Conservation (phyloP, 2,888 invertebrate species). For the Hypolimnas misippus region DNA sequence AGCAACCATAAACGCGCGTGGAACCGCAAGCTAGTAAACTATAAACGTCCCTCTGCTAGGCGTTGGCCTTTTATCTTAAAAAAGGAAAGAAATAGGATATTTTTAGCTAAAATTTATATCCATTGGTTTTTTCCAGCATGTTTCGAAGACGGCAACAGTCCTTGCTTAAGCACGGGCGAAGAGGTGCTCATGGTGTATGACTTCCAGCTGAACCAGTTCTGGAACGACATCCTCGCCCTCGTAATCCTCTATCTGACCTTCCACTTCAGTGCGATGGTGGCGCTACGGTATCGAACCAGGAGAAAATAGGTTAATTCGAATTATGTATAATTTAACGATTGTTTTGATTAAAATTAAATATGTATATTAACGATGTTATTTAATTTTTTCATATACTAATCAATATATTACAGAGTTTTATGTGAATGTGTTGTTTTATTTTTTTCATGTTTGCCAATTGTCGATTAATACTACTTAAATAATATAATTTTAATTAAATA, state of each 20-base stretch:
- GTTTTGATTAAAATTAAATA: constrained; percentile 8
- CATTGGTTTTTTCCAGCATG: constrained; percentile 83
- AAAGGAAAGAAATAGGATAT: too few species aligned
- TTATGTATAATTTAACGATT: neutral
- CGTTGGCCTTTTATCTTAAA: too few species aligned
- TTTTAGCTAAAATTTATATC: too few species aligned
- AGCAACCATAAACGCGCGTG: too few species aligned
- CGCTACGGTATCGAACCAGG: constrained; percentile 84
- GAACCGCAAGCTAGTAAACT: too few species aligned
- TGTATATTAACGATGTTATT: constrained; percentile 12
- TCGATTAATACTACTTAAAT: too few species aligned
- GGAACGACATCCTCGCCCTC: constrained; percentile 87
- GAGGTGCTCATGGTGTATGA: constrained; percentile 90
- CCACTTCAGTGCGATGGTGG: constrained; percentile 88
- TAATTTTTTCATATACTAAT: constrained; percentile 14
- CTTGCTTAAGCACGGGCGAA: constrained; percentile 88
- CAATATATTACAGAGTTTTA: constrained; percentile 8
- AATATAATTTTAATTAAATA: too few species aligned
- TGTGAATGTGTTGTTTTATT: neutral
- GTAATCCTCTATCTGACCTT: constrained; percentile 86
- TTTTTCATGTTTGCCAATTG: too few species aligned
- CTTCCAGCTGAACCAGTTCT: constrained; percentile 86
- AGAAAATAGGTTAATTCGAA: constrained; percentile 69
- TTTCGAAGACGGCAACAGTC: constrained; percentile 82
- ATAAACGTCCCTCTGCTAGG: too few species aligned